Evolutionary conservation across 1,140 invertebrate species (phyloP).

Genomic region (Neocloeon triangulifer): DNA sequence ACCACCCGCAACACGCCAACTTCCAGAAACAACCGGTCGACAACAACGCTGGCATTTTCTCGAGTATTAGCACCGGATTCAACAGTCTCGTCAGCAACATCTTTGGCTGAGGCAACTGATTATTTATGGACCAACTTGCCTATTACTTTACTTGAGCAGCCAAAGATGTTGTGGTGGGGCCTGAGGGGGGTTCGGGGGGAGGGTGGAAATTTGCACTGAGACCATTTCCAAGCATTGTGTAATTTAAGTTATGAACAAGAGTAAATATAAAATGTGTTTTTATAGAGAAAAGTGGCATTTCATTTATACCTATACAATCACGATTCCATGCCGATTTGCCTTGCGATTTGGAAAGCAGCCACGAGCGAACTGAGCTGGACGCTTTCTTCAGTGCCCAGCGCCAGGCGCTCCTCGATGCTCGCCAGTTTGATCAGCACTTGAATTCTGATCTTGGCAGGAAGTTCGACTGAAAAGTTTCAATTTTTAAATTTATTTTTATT

Average conservation of each 20-base stretch:
- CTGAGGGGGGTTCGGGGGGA: no score
- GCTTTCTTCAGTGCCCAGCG: conserved; percentile 55
- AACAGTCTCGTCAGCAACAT: conserved; percentile 50
- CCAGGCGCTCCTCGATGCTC: conserved; percentile 55
- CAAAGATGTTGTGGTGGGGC: no score
- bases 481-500: no score
- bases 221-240: background rate
- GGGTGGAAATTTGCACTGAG: background rate
- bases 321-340: no score
- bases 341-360: conserved; percentile 41
- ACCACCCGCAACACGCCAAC: conserved; percentile 17
- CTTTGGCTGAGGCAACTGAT: conserved; percentile 31
- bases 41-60: conserved; percentile 31
- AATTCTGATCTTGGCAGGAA: conserved; percentile 48
- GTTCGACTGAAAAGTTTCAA: conserved; percentile 52
- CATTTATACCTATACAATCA: no score
- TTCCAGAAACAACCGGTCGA: no score
- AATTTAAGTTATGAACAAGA: background rate
- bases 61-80: conserved; percentile 48
- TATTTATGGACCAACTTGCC: background rate
- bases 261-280: background rate
- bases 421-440: conserved; percentile 58
- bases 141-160: no score
- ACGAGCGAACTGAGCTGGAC: conserved; percentile 66
- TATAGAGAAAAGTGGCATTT: background rate